Percentiles rank a stretch among this genome's conserved stretches.
These are phyloP conservation scores for Ladona fulva DNA, from an alignment of 1,140 invertebrate genomes.

Conservation along the genomic window DNA sequence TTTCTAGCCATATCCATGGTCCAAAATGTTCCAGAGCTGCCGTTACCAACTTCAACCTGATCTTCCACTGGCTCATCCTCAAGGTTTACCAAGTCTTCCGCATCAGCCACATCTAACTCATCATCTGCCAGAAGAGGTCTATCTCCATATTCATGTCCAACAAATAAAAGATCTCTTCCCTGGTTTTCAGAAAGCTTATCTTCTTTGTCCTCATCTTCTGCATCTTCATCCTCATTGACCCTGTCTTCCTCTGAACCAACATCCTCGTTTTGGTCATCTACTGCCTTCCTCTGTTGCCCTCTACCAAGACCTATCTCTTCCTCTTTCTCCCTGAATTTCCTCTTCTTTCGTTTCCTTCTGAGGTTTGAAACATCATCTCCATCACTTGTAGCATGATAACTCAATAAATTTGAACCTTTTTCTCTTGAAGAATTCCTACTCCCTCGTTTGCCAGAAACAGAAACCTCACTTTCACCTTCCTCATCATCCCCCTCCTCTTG, in stretches of 20 bases:
- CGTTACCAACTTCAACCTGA: neutral
- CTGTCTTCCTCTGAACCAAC: constrained; percentile 18
- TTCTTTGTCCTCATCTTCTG: constrained; percentile 36
- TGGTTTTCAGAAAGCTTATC: constrained; percentile 21
- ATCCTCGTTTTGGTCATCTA: constrained; percentile 9
- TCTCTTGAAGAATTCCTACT: neutral
- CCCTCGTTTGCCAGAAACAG: neutral
- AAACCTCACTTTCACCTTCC: constrained; percentile 36
- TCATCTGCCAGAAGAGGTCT: constrained; percentile 68
- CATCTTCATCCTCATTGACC: constrained; percentile 29
- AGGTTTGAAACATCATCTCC: neutral
- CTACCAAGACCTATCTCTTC: constrained; percentile 26
- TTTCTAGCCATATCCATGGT: neutral
- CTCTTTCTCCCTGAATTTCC: constrained; percentile 33
- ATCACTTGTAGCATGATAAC: neutral
- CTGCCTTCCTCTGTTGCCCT: constrained; percentile 38
- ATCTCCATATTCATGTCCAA: constrained; percentile 71
- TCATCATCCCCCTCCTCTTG: constrained; percentile 38
- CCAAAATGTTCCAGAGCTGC: neutral
- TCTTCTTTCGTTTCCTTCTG: constrained; percentile 25
- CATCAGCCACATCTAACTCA: constrained; percentile 58
- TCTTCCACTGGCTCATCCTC: neutral
- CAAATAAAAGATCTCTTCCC: constrained; percentile 37
- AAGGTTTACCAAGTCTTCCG: neutral
- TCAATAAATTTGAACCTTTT: neutral